Evolutionary conservation across 2,888 invertebrate genomes (phyloP), one percentile per base, ranked within the genome.

Genomic region (Colletes collaris): DNA sequence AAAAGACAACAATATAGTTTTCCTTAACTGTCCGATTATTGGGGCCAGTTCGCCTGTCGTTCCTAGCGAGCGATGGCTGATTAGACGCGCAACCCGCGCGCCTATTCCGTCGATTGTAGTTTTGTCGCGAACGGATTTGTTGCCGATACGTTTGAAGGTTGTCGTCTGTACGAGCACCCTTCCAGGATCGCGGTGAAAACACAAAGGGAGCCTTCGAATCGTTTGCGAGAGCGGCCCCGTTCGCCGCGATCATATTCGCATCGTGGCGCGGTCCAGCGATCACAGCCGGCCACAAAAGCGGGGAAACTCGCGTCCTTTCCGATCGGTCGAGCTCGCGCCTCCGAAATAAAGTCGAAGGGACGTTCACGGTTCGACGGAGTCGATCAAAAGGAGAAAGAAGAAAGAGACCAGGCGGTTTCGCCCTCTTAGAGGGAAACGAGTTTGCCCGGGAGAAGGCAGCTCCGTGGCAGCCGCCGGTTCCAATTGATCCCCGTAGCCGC

Each of bases 401-500:
- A 71, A 86, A 72, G 65, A 44, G 8, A 7, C 44, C 10, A 10
- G 8, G 3, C 8, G 8, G 8, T 10, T 46, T 8, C 44, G 59
- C 73, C 76, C 85, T 72, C 85, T 76, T 76, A 65, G 70, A 11
- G 72, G 71, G 71, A 80, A 85, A 86, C 84, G 82, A 86, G 75
- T 86, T 86, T 80, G 76, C 50, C 37, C 55, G 56, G 63, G 52
- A 46, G n/a, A 46, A 40, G n/a, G 55, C 10, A 8, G 10, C 40
- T 40, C 40, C 5, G 35, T 37, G 6, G 63, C 27, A 58, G 55
- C 55, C 59, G 50, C 68, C 70, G 70, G 79, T 75, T 82, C 87
- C 85, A 84, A 87, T 87, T 86, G 87, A 87, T 85, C 85, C 86
- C 72, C 44, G 44, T 7, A 80, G 76, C 62, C 81, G 79, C 79